phyloP scores from a whole-genome alignment of 2,888 invertebrate species.

The Argyra leucocephala region DNA sequence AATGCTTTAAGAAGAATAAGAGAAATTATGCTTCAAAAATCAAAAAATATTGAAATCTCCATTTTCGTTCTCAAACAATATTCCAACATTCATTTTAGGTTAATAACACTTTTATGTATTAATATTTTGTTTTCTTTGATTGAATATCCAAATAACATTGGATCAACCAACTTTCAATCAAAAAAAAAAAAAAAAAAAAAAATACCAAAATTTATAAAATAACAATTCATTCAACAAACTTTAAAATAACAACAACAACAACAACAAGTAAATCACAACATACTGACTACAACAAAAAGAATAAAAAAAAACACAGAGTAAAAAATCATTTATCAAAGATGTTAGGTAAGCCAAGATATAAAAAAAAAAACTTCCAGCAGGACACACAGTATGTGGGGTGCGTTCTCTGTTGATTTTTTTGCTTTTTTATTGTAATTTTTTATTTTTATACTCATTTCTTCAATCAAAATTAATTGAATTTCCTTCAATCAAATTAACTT shows the following conservation, averaged over 20 bases:
- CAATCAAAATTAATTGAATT: conserved; percentile 4
- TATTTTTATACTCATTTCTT: neutral
- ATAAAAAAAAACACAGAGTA: neutral
- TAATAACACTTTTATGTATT: too few relatives aligned
- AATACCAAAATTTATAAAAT: too few relatives aligned
- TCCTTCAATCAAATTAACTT: conserved; percentile 4
- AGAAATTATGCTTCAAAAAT: too few relatives aligned
- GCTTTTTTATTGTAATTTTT: neutral
- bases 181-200: too few relatives aligned
- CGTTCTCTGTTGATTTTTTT: neutral
- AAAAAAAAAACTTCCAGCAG: neutral
- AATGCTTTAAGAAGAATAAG: too few relatives aligned
- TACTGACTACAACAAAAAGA: too few relatives aligned
- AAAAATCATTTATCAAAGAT: neutral
- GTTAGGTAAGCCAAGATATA: neutral
- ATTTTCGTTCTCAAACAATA: too few relatives aligned
- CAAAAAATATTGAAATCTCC: too few relatives aligned
- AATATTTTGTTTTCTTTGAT: too few relatives aligned
- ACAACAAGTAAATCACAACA: neutral
- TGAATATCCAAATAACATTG: too few relatives aligned
- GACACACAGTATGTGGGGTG: neutral
- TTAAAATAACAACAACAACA: neutral
- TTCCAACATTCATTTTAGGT: too few relatives aligned
- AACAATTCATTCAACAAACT: neutral
- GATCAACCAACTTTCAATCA: too few relatives aligned